A percentile compares a stretch with the other conserved stretches of the same genome.
Conservation (phyloP, 2,888 invertebrate genomes). For the Melanostoma mellinum region DNA sequence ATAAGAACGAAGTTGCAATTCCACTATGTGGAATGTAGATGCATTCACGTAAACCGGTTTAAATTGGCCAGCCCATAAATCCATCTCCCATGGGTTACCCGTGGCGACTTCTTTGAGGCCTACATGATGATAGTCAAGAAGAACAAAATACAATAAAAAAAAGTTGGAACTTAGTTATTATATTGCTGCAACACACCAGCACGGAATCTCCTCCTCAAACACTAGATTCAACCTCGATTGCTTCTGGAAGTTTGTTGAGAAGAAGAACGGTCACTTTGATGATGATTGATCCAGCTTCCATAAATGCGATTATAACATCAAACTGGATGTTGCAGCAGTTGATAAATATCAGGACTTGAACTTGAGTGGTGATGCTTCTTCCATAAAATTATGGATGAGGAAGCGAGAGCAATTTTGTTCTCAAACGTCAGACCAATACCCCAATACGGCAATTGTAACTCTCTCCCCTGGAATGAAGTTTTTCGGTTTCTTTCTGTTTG, state of each 20-base stretch:
- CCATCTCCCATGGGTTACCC: constrained; percentile 48
- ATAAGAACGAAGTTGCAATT: constrained; percentile 31
- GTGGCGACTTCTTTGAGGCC: constrained; percentile 57
- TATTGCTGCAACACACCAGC: constrained; percentile 22
- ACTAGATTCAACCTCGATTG: constrained; percentile 19
- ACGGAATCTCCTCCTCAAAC: constrained; percentile 21
- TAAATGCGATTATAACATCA: constrained; percentile 54
- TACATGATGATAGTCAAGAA: constrained; percentile 43
- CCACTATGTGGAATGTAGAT: constrained; percentile 33
- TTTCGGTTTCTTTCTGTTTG: constrained; percentile 26
- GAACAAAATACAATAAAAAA: constrained; percentile 5
- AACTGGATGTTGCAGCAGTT: constrained; percentile 35
- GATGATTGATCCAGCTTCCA: constrained; percentile 60
- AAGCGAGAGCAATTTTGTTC: constrained; percentile 49
- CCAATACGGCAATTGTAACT: constrained; percentile 48
- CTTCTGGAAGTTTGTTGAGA: constrained; percentile 45
- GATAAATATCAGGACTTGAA: constrained; percentile 36
- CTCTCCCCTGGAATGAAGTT: constrained; percentile 55
- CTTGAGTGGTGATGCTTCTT: constrained; percentile 27
- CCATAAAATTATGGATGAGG: constrained; percentile 28
- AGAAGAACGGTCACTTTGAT: constrained; percentile 24
- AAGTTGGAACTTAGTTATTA: constrained; percentile 30
- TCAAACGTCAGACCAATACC: constrained; percentile 29
- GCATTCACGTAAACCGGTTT: constrained; percentile 60
- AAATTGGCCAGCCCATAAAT: constrained; percentile 66